Conservation (phyloP, 2,797 vertebrate genomes). For the Sphenopsis melanotis region DNA sequence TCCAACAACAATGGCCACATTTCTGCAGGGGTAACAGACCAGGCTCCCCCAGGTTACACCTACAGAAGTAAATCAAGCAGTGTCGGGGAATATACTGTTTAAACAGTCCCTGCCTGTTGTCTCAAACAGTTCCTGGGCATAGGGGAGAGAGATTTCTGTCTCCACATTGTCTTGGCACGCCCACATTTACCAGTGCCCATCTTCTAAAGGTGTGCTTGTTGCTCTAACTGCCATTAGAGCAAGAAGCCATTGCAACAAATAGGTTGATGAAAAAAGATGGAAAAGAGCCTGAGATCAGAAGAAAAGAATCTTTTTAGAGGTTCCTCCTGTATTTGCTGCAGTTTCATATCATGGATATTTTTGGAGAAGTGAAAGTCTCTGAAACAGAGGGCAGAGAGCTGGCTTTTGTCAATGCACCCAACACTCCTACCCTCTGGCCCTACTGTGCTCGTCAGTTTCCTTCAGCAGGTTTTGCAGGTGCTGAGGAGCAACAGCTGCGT, state of each 20-base stretch:
- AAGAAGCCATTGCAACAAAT: background rate
- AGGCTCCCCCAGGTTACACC: background rate
- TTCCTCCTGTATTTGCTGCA: background rate
- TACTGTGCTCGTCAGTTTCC: background rate
- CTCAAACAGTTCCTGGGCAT: background rate
- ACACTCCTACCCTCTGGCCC: background rate
- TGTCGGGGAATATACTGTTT: background rate
- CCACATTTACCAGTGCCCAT: background rate
- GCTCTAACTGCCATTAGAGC: background rate
- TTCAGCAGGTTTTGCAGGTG: background rate
- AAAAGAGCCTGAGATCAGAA: background rate
- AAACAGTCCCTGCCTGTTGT: background rate
- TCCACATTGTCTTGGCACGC: background rate
- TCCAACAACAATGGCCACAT: background rate
- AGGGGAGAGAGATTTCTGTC: background rate
- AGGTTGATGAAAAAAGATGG: background rate
- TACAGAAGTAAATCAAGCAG: background rate
- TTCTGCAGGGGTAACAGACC: background rate
- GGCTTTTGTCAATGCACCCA: background rate
- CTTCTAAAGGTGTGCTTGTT: background rate
- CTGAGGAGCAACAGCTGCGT: background rate
- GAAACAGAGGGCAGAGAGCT: background rate
- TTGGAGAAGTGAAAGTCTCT: background rate
- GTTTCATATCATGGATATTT: rapidly evolving
- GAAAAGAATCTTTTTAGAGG: background rate